Evolutionary conservation across 35 echinoderm and acorn worm species (phyloP).

Genomic region (Heliocidaris erythrogramma): DNA sequence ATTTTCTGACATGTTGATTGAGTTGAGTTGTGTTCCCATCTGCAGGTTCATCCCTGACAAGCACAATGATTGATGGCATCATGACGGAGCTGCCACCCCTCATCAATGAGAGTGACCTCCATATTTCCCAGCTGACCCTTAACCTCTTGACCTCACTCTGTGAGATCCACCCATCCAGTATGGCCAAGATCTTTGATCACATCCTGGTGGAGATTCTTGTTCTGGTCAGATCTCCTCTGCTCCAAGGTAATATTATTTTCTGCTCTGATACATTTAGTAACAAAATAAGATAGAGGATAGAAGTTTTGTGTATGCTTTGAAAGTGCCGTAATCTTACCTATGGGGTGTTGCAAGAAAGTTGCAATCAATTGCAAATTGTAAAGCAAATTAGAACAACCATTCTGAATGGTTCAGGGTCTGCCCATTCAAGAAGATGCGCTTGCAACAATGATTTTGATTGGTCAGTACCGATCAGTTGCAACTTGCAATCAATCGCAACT

Average conservation of each 20-base stretch:
- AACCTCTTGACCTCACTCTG: conserved; percentile 91
- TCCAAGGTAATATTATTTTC: conserved; percentile 76
- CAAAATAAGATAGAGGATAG: no score
- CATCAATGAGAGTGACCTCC: conserved; percentile 94
- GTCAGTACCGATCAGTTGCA: no score
- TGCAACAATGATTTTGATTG: no score
- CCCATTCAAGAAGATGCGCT: no score
- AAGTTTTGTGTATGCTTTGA: no score
- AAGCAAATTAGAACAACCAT: no score
- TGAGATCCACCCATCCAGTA: conserved; percentile 69
- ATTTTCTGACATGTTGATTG: background rate
- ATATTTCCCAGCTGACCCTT: conserved; percentile 97
- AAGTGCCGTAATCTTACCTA: no score
- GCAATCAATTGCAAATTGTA: no score
- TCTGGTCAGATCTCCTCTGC: conserved; percentile 82
- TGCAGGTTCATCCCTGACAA: conserved; percentile 61
- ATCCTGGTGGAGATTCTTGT: conserved; percentile 76
- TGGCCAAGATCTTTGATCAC: conserved; percentile 66
- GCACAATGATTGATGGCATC: conserved; percentile 89
- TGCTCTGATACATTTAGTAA: background rate
- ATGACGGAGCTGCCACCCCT: conserved; percentile 88
- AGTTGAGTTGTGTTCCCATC: background rate
- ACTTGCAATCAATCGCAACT: no score
- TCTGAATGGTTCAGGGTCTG: no score
- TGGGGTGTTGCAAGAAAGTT: no score